Base-by-base conservation (phyloP, 1,140 invertebrate species). In the Archivesica marissinica region DNA sequence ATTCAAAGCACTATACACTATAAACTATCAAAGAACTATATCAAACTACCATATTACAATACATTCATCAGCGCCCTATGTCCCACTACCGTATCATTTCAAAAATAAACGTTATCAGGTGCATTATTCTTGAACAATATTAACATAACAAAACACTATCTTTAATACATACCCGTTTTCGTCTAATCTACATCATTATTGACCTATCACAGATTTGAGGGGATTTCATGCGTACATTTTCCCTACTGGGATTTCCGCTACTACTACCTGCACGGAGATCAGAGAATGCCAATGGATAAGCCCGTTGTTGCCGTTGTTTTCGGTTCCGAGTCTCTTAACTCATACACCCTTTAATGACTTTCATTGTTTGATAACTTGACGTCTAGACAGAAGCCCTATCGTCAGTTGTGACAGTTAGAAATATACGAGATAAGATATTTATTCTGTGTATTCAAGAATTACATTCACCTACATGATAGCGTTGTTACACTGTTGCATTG, bases 111-210 rank as follows among this genome's bases (percentile, higher is more conserved):
- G 56, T 79, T 79, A 79, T 79, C 76, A 39, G 3, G 0, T 44
- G 0, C 30, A 64, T 79, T 79, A 28, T 79, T 79, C 41, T 44
- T 52, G 13, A 50, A 79, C 76, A 79, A 64, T 79, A n/a, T 64
- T 44, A 79, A 79, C 56, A 47, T 47, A 79, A 59, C 54, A 64
- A 79, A 79, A 66, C 35, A 79, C 66, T 79, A 79, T 79, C 76
- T 64, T 17, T 39, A 54, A 30, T 64, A 79, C 38, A 44, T 64
- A 79, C 59, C 54, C 17, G 66, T 79, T 39, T 79, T 61, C 38
- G 20, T 47, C 35, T 79, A 79, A 79, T 79, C 76, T 79, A 47
- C 59, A 79, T 59, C 76, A 25, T 3, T 79, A 79, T 79, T 79
- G 76, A 79, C 76, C 76, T 79, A 79, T 79, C 50, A 39, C 28